Conservation (phyloP, 2,113 vertebrate genomes). For the Pavo muticus region DNA sequence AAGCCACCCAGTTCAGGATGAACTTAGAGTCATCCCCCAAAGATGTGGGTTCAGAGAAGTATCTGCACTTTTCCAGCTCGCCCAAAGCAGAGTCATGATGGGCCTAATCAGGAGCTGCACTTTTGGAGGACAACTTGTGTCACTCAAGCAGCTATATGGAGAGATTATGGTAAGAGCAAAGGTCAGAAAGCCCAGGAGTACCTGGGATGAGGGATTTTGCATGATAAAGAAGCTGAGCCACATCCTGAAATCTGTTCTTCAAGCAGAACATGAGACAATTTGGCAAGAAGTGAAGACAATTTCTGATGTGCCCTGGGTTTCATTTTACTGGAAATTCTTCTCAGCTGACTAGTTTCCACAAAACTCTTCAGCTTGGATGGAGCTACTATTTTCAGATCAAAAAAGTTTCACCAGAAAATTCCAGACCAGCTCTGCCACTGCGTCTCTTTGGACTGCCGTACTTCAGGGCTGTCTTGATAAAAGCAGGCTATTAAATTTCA, state of each 20-base stretch:
- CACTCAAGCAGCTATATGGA: neutral
- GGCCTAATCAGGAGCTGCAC: neutral
- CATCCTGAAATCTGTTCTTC: neutral
- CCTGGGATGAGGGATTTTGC: neutral
- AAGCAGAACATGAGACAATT: neutral
- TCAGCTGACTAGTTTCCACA: conserved; percentile 29
- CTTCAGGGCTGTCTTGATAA: neutral
- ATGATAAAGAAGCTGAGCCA: neutral
- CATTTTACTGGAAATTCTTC: conserved; percentile 33
- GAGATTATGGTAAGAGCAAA: neutral
- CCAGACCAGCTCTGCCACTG: conserved; percentile 17
- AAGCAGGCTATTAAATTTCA: conserved; percentile 26
- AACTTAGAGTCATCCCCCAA: neutral
- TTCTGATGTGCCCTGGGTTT: neutral
- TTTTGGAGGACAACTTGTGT: neutral
- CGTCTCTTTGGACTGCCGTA: neutral
- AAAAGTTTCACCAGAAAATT: conserved; percentile 34
- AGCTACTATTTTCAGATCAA: conserved; percentile 40
- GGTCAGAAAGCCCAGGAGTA: neutral
- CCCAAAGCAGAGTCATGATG: neutral
- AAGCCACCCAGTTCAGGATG: neutral
- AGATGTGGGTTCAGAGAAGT: neutral
- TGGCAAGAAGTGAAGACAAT: neutral
- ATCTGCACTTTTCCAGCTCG: neutral
- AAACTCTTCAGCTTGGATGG: neutral